Conservation (phyloP, 2,888 invertebrate species). For the Apamea epomidion region DNA sequence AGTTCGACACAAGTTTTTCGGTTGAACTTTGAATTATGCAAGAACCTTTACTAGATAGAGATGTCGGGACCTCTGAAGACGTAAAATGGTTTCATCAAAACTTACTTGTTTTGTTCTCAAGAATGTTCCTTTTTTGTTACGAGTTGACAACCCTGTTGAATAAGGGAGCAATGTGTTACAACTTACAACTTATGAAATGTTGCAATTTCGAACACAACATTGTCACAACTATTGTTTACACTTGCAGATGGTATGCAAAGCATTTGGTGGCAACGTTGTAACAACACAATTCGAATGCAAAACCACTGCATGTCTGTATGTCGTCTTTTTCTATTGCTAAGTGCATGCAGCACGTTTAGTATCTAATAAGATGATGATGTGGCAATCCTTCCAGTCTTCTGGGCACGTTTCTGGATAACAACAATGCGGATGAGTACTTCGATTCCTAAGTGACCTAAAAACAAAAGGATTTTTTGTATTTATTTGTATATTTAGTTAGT, state of each 20-base stretch:
- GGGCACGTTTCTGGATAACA: neutral
- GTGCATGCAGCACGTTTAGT: neutral
- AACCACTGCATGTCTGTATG: neutral
- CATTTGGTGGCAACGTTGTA: constrained; percentile 13
- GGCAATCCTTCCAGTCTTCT: too few relatives aligned
- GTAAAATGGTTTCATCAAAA: constrained; percentile 66
- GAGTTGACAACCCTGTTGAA: constrained; percentile 49
- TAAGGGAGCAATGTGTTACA: constrained; percentile 31
- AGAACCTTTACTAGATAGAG: constrained; percentile 73
- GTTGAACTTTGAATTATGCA: constrained; percentile 77
- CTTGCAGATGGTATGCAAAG: constrained; percentile 19
- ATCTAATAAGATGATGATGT: neutral
- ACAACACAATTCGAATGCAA: constrained; percentile 29
- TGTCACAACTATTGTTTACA: constrained; percentile 20
- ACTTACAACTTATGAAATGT: constrained; percentile 33
- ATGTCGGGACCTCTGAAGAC: constrained; percentile 59
- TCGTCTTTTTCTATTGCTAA: neutral
- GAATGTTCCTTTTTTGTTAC: constrained; percentile 58
- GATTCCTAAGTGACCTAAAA: neutral
- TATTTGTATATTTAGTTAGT: neutral
- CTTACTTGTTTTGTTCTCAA: constrained; percentile 63
- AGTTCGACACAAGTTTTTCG: constrained; percentile 81
- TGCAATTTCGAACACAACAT: constrained; percentile 15
- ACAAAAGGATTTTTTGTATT: neutral
- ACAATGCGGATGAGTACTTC: neutral